These are phyloP conservation scores for Pteruthius melanotis DNA, from an alignment of 2,113 vertebrate genomes.

Conservation along the genomic window DNA sequence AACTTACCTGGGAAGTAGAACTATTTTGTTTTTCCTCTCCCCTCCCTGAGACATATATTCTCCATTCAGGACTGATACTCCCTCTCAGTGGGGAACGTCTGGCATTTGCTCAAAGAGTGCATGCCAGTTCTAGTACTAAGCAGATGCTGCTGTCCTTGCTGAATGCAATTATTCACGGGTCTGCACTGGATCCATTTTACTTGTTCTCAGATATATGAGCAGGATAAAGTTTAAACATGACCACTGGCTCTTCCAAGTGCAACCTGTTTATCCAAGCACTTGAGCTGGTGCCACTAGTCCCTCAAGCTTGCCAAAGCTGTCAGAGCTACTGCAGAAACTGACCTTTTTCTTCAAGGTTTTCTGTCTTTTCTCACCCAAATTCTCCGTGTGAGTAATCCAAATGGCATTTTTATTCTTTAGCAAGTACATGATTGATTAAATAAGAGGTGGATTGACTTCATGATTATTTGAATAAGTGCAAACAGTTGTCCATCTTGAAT, in stretches of 20 bases:
- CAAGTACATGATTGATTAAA: neutral
- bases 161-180: neutral
- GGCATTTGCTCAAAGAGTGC: neutral
- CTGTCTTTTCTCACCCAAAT: neutral
- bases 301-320: neutral
- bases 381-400: neutral
- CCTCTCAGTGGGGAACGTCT: neutral
- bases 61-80: neutral
- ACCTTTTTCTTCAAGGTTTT: neutral
- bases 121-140: neutral
- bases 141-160: neutral
- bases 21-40: neutral
- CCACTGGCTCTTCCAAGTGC: neutral
- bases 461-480: neutral
- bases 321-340: neutral
- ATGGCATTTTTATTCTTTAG: neutral
- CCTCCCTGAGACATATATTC: neutral
- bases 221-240: neutral
- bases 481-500: neutral
- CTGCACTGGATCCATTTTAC: neutral
- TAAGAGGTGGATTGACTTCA: neutral
- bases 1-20: neutral
- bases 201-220: neutral
- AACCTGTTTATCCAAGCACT: neutral
- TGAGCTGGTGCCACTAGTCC: neutral